Conservation (phyloP, 1,140 invertebrate genomes). For the Pseudomyrmex sp. region DNA sequence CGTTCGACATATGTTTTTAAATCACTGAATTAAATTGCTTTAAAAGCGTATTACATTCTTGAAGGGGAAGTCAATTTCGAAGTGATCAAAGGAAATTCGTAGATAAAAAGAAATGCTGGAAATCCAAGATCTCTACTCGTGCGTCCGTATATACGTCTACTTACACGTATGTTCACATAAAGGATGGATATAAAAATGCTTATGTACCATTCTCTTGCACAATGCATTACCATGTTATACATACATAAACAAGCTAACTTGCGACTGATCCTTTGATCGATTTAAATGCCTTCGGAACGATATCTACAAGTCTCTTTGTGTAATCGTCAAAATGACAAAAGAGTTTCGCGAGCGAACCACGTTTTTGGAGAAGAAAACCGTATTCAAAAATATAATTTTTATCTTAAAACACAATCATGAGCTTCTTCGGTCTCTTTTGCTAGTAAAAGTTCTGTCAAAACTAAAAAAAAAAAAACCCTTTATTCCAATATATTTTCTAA, state of each 20-base stretch:
- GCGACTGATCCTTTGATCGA: constrained; percentile 15
- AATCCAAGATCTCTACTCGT: background rate
- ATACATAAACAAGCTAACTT: constrained; percentile 12
- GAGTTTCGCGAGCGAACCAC: background rate
- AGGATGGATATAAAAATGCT: background rate
- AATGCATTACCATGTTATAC: background rate
- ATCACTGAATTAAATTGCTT: background rate
- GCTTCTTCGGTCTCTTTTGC: no score
- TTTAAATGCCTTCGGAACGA: background rate
- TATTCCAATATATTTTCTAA: no score
- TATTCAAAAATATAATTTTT: background rate
- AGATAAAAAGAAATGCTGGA: background rate
- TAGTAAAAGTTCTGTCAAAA: no score
- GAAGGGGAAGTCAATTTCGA: background rate
- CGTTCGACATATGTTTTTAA: background rate
- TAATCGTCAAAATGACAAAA: constrained; percentile 2
- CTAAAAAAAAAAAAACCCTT: no score
- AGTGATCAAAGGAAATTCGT: background rate
- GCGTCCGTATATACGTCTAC: background rate
- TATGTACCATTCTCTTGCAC: background rate
- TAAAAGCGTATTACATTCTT: background rate
- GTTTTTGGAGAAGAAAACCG: background rate
- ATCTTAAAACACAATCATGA: background rate
- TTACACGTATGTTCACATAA: no score
- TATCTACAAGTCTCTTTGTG: constrained; percentile 1